Base-by-base conservation (phyloP, 2,113 vertebrate genomes). In the Steatornis caripensis region DNA sequence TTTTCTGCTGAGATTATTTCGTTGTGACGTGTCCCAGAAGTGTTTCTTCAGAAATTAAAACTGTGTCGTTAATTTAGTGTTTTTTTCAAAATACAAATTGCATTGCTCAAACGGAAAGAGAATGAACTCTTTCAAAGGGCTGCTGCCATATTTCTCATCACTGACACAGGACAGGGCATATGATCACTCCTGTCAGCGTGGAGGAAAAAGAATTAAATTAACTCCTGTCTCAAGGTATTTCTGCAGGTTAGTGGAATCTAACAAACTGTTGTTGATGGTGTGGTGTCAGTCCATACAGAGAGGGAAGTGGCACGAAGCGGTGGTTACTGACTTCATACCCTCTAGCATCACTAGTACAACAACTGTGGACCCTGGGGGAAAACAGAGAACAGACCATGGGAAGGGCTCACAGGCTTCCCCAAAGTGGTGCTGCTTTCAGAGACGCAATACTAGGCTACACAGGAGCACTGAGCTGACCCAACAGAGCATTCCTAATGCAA, bases 81-180 rank as follows among this genome's bases (percentile, higher is more conserved):
- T 43, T 66, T 57, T 66, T 37, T 72, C n/a, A 36, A 79, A 72
- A 43, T 48, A 34, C 0, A 0, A 5, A 8, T 66, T 41, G 39
- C 3, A 4, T 43, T 3, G 5, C 46, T 48, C 60, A 29, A 15
- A 49, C 48, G 22, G 39, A 55, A 66, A 16, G 60, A 18, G 27
- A 41, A 32, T 9, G 10, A 48, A 34, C 15, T 43, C 46, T 54
- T 46, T 27, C 5, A 9, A 19, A 71, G 37, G 29, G 8, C 57
- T 45, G 64, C n/a, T 64, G 37, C 57, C 45, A 8, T 58, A 8
- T 26, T 62, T 60, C 60, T 68, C 10, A 3, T 29, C 41, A 18
- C 32, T 19, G 22, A 17, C 0, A 0, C 21, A 9, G 37, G 20
- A 64, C 43, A 58, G 34, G 78, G 49, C 11, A 9, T 6, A 1